Base-by-base conservation (phyloP, 2,888 invertebrate genomes). In the Euphydryas editha region DNA sequence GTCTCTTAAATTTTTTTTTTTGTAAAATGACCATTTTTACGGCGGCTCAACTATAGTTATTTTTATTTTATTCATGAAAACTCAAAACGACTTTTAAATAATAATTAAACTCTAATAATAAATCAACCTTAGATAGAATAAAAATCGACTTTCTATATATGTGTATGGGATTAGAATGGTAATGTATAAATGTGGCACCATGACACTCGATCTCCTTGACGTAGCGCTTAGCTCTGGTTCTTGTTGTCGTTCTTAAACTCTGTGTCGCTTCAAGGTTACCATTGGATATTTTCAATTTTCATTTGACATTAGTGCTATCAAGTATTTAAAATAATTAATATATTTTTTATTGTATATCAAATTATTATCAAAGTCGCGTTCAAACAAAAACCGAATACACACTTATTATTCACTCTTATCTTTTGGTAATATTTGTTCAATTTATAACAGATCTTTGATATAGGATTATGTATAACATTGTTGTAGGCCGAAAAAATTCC, bases 191-290 rank as follows among this genome's bases (percentile, higher is more conserved):
- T 74, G 76, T 74, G 70, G 78, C 78, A 80, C 81, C 82, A 83
- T 85, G 78, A 77, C 77, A 87, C 84, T 75, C 65, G 87, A 82
- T 82, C 79, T 80, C 90, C 90, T 90, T 90, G 90, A 88, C 88
- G 86, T 74, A 81, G 79, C 79, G 81, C 74, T 81, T 72, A 70
- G 77, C 81, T 82, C 78, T 77, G 79, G 86, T 83, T 86, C 83
- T 85, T 84, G 80, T 54, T 54, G 21, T 74, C 79, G 78, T 82
- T 82, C 65, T 68, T 80, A 79, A 77, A 78, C 75, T 79, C 75
- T 75, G 75, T 80, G 74, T 74, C 72, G 69, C 74, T 76, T 78
- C 82, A 81, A 76, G 79, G 83, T 78, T 81, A 80, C 68, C 56
- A 69, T 69, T 56, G 47, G 56, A 57, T 44, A 18, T 66, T 42